Conservation (phyloP, 2,797 vertebrate species). For the Gambusia yucatana region DNA sequence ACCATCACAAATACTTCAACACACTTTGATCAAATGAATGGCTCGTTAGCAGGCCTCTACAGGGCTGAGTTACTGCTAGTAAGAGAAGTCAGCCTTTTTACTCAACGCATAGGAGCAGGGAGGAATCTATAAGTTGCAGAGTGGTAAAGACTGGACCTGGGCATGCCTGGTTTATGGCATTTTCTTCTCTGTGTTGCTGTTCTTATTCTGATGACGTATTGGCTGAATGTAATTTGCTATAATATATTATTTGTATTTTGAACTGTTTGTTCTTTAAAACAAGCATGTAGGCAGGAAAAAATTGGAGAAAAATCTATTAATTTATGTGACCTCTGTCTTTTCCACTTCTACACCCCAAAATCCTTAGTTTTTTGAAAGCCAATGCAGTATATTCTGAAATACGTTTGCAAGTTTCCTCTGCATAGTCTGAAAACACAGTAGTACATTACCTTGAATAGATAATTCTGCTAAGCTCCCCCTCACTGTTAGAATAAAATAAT, state of each 20-base stretch:
- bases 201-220: neutral
- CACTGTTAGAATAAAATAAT: slow-evolving; percentile 56
- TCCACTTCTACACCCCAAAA: slow-evolving; percentile 1
- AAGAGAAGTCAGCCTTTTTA: no score
- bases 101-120: no score
- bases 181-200: slow-evolving; percentile 24
- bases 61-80: no score
- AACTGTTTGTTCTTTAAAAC: neutral
- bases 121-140: no score
- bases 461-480: slow-evolving; percentile 33
- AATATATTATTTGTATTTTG: neutral
- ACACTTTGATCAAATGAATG: no score
- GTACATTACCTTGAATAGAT: slow-evolving; percentile 21
- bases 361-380: neutral
- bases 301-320: slow-evolving; percentile 4
- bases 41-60: no score
- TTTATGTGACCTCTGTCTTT: neutral
- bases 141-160: no score
- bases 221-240: neutral
- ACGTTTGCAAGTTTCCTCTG: slow-evolving; percentile 6
- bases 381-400: slow-evolving; percentile 13
- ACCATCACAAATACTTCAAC: no score
- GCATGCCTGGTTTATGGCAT: neutral
- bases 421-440: slow-evolving; percentile 31
- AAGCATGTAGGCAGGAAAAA: neutral